These are phyloP conservation scores for Triops cancriformis DNA, from an alignment of 1,140 invertebrate genomes.

Conservation along the genomic window DNA sequence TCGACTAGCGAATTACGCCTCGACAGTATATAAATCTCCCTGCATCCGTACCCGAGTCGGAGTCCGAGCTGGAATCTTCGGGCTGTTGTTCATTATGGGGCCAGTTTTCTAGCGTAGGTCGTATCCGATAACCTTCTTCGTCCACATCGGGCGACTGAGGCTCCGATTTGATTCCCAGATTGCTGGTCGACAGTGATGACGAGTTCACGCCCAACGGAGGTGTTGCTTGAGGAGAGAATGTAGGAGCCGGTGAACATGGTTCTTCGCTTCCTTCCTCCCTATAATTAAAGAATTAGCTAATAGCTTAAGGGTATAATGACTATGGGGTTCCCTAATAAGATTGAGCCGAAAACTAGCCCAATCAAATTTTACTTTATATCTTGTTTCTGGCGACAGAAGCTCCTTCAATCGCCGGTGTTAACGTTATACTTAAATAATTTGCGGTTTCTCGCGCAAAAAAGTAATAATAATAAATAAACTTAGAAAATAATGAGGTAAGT, in stretches of 20 bases:
- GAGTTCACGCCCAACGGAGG: background rate
- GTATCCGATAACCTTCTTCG: slow-evolving; percentile 86
- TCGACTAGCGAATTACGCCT: too few species aligned
- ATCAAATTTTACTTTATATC: too few species aligned
- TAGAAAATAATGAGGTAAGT: too few species aligned
- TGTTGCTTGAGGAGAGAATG: background rate
- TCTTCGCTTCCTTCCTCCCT: background rate
- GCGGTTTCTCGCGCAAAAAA: too few species aligned
- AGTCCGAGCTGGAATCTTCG: slow-evolving; percentile 86
- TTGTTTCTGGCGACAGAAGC: too few species aligned
- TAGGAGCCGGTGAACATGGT: background rate
- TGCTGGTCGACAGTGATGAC: background rate
- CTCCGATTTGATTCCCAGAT: background rate
- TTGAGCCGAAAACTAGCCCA: too few species aligned
- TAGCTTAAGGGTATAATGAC: too few species aligned
- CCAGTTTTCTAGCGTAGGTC: slow-evolving; percentile 50
- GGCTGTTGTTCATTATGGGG: slow-evolving; percentile 38
- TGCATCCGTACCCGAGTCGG: slow-evolving; percentile 64
- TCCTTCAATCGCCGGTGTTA: too few species aligned
- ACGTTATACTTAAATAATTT: too few species aligned
- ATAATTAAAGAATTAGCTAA: background rate
- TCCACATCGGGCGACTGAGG: slow-evolving; percentile 63
- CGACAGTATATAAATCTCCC: slow-evolving; percentile 20
- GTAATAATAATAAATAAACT: too few species aligned
- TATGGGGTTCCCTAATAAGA: too few species aligned